phyloP scores from a whole-genome alignment of 2,113 vertebrate genomes.

The Tapirus terrestris region DNA sequence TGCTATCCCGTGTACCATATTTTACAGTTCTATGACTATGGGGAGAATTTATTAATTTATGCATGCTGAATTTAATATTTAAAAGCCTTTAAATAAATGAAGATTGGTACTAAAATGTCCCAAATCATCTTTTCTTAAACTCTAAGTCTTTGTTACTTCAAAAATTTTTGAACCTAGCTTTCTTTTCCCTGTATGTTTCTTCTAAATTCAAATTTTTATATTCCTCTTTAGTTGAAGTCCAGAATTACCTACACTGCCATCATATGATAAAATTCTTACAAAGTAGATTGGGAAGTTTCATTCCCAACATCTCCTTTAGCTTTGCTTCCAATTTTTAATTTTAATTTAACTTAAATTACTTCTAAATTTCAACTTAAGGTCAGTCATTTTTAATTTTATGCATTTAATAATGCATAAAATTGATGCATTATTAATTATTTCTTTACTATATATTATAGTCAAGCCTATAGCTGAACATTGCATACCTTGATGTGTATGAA shows the following conservation, averaged over 20 bases:
- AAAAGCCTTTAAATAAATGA: not conserved
- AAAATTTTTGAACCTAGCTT: not conserved
- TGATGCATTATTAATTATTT: not conserved
- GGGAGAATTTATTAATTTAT: not conserved
- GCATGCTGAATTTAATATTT: not conserved
- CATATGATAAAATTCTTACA: not conserved
- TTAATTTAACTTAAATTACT: not conserved
- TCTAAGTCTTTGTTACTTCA: not conserved
- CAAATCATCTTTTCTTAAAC: not conserved
- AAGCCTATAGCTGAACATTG: not conserved
- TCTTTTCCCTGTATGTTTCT: not conserved
- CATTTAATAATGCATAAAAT: not conserved
- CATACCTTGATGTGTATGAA: not conserved
- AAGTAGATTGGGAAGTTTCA: not conserved
- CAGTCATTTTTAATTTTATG: not conserved
- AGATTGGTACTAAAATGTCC: not conserved
- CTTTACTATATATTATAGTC: not conserved
- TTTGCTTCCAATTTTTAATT: conserved; percentile 32
- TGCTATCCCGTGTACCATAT: not conserved
- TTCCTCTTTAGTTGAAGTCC: not conserved
- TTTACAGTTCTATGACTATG: not conserved
- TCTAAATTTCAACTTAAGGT: not conserved
- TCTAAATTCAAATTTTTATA: not conserved
- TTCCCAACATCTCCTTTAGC: not conserved
- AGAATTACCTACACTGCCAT: not conserved